phyloP scores from a whole-genome alignment of 2,888 invertebrate species.

The Sericinus montela region DNA sequence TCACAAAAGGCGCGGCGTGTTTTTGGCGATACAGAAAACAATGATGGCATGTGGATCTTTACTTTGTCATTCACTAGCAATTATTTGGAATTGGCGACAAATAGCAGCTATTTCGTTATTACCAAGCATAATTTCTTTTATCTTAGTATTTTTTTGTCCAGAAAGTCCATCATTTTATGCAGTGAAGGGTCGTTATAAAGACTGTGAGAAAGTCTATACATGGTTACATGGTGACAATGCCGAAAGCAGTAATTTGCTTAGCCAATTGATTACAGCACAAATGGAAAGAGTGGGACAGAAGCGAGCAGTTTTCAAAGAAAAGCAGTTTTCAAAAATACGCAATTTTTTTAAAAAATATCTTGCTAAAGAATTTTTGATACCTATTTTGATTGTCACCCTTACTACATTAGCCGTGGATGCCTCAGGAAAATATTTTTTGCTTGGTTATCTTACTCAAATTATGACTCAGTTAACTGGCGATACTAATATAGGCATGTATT shows the following conservation, averaged over 20 bases:
- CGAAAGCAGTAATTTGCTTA: conserved; percentile 12
- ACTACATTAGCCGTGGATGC: conserved; percentile 36
- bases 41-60: no score
- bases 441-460: conserved; percentile 26
- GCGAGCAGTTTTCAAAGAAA: not conserved
- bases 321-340: not conserved
- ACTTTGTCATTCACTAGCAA: no score
- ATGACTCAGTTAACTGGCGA: conserved; percentile 33
- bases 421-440: not conserved
- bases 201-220: conserved; percentile 35
- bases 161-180: conserved; percentile 43
- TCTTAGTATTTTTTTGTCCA: no score
- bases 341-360: conserved; percentile 23
- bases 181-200: conserved; percentile 36
- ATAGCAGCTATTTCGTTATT: conserved; percentile 30
- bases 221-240: conserved; percentile 34
- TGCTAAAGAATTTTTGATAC: conserved; percentile 35
- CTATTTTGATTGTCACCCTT: conserved; percentile 31
- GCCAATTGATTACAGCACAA: conserved; percentile 27
- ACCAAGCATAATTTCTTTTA: conserved; percentile 29
- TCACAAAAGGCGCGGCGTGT: conserved; percentile 39
- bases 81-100: no score
- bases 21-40: conserved; percentile 34
- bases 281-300: conserved; percentile 18
- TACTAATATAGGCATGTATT: conserved; percentile 34